A percentile compares a stretch with the other conserved stretches of the same genome.
Evolutionary conservation across 2,113 vertebrate genomes (phyloP).

Genomic region (Cephalopholis sonnerati): DNA sequence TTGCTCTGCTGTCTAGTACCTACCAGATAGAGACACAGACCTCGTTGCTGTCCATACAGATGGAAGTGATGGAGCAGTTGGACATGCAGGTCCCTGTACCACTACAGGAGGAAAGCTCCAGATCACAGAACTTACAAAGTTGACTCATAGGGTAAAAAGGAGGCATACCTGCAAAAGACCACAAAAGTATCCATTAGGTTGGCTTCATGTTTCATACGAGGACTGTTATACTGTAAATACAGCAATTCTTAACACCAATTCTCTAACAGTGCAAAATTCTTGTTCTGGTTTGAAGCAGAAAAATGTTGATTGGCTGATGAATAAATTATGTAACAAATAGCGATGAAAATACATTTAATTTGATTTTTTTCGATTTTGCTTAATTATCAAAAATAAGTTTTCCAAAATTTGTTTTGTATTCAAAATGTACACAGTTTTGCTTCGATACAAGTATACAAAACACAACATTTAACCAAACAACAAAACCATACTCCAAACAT

Average conservation of each 20-base stretch:
- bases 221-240: not conserved
- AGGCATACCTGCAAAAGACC: constrained; percentile 54
- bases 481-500: no score
- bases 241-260: no score
- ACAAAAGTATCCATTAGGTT: not conserved
- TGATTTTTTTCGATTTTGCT: no score
- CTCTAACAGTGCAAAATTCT: no score
- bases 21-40: constrained; percentile 95
- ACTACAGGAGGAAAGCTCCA: constrained; percentile 84
- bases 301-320: not conserved
- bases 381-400: no score
- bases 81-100: constrained; percentile 86
- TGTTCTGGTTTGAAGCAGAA: not conserved
- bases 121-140: constrained; percentile 93
- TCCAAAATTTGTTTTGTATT: not conserved
- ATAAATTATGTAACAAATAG: not conserved
- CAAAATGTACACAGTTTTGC: no score
- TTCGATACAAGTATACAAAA: no score
- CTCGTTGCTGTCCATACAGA: constrained; percentile 83
- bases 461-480: no score
- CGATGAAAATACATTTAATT: not conserved
- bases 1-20: constrained; percentile 41
- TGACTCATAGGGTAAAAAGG: not conserved
- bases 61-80: constrained; percentile 89
- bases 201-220: not conserved